Evolutionary conservation across 2,888 invertebrate species (phyloP), one percentile per base, ranked within the genome.

Genomic region (Gandaritis pyraliata): DNA sequence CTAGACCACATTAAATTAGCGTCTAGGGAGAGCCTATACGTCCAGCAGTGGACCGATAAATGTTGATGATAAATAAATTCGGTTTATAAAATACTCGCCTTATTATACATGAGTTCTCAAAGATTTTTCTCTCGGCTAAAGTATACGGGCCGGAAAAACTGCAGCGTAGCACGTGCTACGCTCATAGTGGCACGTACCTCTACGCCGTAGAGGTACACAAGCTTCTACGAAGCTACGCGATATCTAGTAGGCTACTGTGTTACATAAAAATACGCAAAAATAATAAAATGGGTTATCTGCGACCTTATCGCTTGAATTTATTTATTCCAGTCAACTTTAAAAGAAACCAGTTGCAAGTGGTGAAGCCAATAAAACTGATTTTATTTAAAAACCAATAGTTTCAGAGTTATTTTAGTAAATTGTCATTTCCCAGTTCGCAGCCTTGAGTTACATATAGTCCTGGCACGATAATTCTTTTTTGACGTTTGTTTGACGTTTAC

Each of bases 371-470:
- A 33, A 16, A 30, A 43, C 15, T 16, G 11, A 10, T 16, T 48
- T 38, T 45, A 49, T 61, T 39, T 68, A 53, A 45, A 62, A 39
- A 41, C 51, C 54, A 50, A 68, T 66, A 64, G 64, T 60, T 61
- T 57, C 48, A 38, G 49, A 64, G 59, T 54, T 70, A 70, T 74
- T 76, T 76, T 74, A 59, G 72, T 67, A 53, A 69, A 68, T 71
- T 76, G 75, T 74, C 76, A 75, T 75, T 75, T 76, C 78, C 74
- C 72, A 73, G 72, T 76, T 68, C 58, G 56, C 60, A 66, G 64
- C 71, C 71, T 66, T 71, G 70, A 66, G 54, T 53, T 56, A 33
- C 39, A 41, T 13, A 13, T 29, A 13, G 18, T 49, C 36, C 16
- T 30, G 30, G 48, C 33, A 12, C 36, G 15, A 46, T 18, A n/a